These are phyloP conservation scores for Polydrusus pterygomalis DNA, from an alignment of 2,888 invertebrate species.

Conservation along the genomic window DNA sequence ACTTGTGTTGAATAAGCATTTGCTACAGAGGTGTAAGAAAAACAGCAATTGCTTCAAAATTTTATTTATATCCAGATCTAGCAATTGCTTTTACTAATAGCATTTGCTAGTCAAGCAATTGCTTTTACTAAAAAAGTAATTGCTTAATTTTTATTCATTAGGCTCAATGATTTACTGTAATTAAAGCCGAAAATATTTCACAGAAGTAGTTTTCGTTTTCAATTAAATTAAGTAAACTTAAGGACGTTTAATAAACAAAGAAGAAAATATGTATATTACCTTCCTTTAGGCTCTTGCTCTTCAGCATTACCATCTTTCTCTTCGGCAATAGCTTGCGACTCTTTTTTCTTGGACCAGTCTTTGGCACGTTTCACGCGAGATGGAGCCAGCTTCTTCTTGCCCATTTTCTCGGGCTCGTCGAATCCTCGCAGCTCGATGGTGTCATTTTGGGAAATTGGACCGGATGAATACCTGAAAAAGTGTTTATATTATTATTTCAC, in stretches of 20 bases:
- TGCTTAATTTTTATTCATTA: too few relatives aligned
- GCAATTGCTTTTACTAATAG: too few relatives aligned
- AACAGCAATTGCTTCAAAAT: too few relatives aligned
- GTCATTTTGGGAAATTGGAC: constrained; percentile 92
- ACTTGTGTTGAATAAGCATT: too few relatives aligned
- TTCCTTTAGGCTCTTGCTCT: constrained; percentile 30
- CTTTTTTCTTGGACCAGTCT: constrained; percentile 70
- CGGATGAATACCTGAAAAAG: constrained; percentile 83
- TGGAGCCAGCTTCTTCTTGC: constrained; percentile 70
- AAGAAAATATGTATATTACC: constrained; percentile 23
- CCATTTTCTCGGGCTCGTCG: constrained; percentile 80
- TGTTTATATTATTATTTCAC: background rate
- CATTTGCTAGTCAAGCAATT: too few relatives aligned
- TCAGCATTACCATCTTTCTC: constrained; percentile 57
- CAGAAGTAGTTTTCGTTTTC: too few relatives aligned
- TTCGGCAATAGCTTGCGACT: constrained; percentile 58
- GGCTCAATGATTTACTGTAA: too few relatives aligned
- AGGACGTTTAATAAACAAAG: background rate
- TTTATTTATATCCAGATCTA: too few relatives aligned
- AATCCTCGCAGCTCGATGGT: constrained; percentile 96
- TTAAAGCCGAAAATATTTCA: too few relatives aligned
- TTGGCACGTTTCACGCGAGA: constrained; percentile 72
- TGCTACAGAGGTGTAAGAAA: too few relatives aligned
- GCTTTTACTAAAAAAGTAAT: too few relatives aligned
- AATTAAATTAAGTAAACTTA: too few relatives aligned